Conservation (phyloP, 2,113 vertebrate species). For the Aegithalos caudatus region DNA sequence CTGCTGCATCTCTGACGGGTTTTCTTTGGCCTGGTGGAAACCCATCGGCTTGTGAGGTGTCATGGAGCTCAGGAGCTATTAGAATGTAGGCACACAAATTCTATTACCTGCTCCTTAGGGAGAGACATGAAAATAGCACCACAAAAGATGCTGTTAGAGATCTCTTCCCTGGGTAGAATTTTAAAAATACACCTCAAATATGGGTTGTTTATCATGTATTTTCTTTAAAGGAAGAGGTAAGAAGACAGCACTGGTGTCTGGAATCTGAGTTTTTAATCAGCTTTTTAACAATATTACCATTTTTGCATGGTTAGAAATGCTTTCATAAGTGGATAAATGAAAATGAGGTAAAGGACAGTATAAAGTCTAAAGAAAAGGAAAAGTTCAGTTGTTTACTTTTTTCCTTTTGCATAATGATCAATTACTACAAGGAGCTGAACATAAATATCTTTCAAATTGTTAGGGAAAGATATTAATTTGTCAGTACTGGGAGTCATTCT, state of each 20-base stretch:
- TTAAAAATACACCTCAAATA: background rate
- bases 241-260: background rate
- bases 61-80: background rate
- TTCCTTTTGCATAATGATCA: background rate
- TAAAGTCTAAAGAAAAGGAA: background rate
- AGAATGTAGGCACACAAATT: background rate
- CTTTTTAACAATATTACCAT: background rate
- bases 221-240: background rate
- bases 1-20: fast-evolving
- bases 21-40: background rate
- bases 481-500: background rate
- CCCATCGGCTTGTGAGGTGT: background rate
- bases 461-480: background rate
- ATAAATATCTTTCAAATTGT: background rate
- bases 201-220: background rate
- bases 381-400: background rate
- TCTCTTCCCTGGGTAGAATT: background rate
- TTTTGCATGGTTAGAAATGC: background rate
- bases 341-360: background rate
- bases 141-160: background rate
- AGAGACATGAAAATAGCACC: background rate
- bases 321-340: background rate
- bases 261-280: background rate
- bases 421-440: background rate
- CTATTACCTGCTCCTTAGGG: background rate